Evolutionary conservation across 1,140 invertebrate genomes (phyloP), one percentile per base, ranked within the genome.

Genomic region (Spodoptera frugiperda): DNA sequence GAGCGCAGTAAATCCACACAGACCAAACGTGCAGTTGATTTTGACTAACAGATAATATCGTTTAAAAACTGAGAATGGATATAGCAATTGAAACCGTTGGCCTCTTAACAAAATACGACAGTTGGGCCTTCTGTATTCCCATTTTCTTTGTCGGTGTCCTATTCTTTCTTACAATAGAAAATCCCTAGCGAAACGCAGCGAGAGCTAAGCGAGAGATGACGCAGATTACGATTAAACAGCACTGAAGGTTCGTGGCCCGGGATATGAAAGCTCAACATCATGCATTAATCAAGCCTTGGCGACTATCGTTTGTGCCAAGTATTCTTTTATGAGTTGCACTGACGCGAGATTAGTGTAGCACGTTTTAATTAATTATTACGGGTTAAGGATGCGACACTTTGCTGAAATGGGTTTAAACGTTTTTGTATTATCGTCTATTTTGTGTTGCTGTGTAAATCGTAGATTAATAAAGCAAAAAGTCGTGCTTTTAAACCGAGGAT

Each of bases 311-410:
- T 49, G 46, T 53, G 65, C 48, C 65, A 53, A 51, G 48, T 33
- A 51, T 68, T 67, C 63, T 67, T 68, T 68, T 68, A 68, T 68
- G 65, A 68, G 65, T 53, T 53, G 21, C 65, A 68, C 21, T 53
- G 65, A 30, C 65, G 21, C 39, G 48, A 68, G 65, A 68, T 68
- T 68, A 68, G 21, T 68, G 65, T 68, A 68, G 61, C 61, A 21
- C 61, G 39, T 53, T 68, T 54, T 51, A 51, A 68, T 68, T 68
- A 68, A 68, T 68, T 68, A 68, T 51, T 51, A 19, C 10, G 48
- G 48, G 48, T 68, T 53, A 51, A 68, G 65, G 48, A 68, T 68
- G 48, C 46, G 46, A 67, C 63, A 67, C 46, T 68, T 65, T 21
- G 21, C 48, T 68, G 65, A 67, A 46, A 51, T 51, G 46, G 63